phyloP scores from a whole-genome alignment of 2,888 invertebrate genomes.

The Parnassius orleans region DNA sequence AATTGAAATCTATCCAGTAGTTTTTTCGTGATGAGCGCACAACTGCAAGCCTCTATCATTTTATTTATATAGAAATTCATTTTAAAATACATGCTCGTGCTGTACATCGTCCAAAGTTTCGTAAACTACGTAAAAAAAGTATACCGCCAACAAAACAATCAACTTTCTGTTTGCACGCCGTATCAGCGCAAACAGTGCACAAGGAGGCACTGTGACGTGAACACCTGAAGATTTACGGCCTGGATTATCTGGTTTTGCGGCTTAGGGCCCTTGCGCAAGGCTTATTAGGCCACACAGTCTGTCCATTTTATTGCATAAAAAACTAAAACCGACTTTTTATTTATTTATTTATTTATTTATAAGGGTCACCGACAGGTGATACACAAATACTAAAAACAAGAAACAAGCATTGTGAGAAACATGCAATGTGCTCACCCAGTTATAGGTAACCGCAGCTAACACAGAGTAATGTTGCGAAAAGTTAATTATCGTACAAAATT shows the following conservation, averaged over 20 bases:
- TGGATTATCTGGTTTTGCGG: slow-evolving; percentile 19
- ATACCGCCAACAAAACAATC: neutral
- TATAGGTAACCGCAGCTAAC: too few relatives aligned
- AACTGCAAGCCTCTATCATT: too few relatives aligned
- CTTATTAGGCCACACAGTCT: slow-evolving; percentile 6
- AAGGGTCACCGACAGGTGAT: too few relatives aligned
- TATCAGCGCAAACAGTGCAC: slow-evolving; percentile 12
- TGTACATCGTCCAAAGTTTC: neutral
- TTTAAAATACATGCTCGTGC: neutral
- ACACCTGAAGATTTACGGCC: slow-evolving; percentile 22
- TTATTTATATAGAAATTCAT: neutral
- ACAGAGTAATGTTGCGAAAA: too few relatives aligned
- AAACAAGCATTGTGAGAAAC: too few relatives aligned
- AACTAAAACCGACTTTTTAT: neutral
- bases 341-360: too few relatives aligned
- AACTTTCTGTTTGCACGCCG: slow-evolving; percentile 17
- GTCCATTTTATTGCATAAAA: neutral
- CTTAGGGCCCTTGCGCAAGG: slow-evolving; percentile 13
- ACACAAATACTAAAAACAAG: too few relatives aligned
- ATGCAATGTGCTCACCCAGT: too few relatives aligned
- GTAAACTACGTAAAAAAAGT: neutral
- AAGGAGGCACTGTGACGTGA: slow-evolving; percentile 5
- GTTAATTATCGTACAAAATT: too few relatives aligned
- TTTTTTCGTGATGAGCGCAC: too few relatives aligned
- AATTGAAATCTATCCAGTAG: too few relatives aligned